A percentile compares a stretch with the other conserved stretches of the same genome.
phyloP scores from a whole-genome alignment of 2,797 vertebrate species.

The Morelia viridis region DNA sequence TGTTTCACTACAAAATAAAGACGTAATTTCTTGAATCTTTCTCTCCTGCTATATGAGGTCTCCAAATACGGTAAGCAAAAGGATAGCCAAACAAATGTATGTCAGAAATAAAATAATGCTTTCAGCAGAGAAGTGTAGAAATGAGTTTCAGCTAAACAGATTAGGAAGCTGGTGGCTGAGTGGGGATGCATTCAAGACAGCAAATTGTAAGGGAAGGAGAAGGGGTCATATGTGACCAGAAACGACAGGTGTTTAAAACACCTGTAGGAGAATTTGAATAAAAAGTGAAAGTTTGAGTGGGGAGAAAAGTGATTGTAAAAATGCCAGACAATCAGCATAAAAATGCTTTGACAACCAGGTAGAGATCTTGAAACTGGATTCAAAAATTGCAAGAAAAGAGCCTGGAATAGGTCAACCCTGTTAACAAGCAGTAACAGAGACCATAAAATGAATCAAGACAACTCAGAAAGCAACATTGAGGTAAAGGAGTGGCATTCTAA shows the following conservation, averaged over 20 bases:
- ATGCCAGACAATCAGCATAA: not conserved
- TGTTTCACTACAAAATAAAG: constrained; percentile 8
- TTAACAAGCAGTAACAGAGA: not conserved
- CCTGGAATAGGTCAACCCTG: not conserved
- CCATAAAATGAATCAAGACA: not conserved
- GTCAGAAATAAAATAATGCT: not conserved
- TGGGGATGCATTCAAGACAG: not conserved
- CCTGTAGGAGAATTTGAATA: not conserved
- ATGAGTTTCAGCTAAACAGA: not conserved
- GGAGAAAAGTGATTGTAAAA: not conserved
- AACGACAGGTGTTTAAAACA: not conserved
- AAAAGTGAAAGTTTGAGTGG: not conserved
- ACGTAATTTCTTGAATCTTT: not conserved
- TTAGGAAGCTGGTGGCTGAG: not conserved
- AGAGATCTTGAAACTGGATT: not conserved
- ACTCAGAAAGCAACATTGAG: not conserved
- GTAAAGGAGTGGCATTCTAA: not conserved
- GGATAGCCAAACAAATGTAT: not conserved
- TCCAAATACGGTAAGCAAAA: not conserved
- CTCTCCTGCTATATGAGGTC: not conserved
- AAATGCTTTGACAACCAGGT: not conserved
- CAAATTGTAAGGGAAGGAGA: not conserved
- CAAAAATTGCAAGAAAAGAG: constrained; percentile 4
- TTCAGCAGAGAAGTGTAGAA: not conserved
- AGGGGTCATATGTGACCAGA: not conserved